Conservation (phyloP, 2,113 vertebrate genomes). For the Glaucidium brasilianum region DNA sequence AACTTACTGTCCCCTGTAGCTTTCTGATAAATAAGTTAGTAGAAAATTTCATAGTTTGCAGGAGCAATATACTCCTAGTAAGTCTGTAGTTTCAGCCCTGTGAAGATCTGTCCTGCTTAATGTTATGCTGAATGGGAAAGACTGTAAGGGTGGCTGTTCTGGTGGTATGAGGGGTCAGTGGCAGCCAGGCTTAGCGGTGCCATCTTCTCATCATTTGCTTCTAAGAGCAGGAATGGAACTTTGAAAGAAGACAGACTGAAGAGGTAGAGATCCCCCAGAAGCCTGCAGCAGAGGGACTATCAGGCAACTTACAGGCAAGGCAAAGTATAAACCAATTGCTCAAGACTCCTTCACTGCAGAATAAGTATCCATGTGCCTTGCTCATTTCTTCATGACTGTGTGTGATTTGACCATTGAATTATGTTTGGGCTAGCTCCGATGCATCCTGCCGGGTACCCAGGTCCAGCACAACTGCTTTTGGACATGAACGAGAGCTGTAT, state of each 20-base stretch:
- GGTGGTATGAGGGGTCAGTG: not conserved
- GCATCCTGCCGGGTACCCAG: not conserved
- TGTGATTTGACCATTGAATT: not conserved
- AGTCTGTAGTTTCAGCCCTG: not conserved
- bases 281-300: not conserved
- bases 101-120: not conserved
- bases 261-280: not conserved
- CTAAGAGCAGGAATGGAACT: not conserved
- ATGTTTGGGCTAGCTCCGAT: not conserved
- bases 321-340: not conserved
- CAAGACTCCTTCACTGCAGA: not conserved
- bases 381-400: not conserved
- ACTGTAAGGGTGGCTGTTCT: not conserved
- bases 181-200: not conserved
- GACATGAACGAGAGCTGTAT: not conserved
- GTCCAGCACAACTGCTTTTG: not conserved
- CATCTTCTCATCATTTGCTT: not conserved
- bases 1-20: not conserved
- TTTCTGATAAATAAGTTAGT: not conserved
- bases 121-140: accelerated
- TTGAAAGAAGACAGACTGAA: not conserved
- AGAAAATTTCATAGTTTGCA: not conserved
- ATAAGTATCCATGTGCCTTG: too few species aligned
- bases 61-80: not conserved
- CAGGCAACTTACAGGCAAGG: not conserved